Conservation (phyloP, 2,797 vertebrate genomes). For the Phrynocephalus guinanensis region DNA sequence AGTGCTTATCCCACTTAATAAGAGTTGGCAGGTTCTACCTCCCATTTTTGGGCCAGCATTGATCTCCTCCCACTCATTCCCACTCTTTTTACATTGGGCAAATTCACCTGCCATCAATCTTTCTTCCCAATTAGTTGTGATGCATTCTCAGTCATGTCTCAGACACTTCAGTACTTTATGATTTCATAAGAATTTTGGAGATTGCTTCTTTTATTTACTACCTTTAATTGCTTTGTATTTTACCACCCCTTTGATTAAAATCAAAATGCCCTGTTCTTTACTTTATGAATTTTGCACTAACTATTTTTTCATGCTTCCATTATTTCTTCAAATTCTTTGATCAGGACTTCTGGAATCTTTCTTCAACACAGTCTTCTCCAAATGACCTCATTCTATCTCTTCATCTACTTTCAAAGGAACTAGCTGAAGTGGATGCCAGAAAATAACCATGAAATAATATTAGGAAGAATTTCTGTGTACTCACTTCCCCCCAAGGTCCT, state of each 20-base stretch:
- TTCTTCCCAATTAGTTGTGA: neutral
- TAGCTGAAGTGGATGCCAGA: neutral
- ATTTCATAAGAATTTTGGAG: neutral
- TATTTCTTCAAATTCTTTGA: neutral
- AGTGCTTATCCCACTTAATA: neutral
- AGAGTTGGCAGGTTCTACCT: neutral
- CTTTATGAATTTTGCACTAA: neutral
- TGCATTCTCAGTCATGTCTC: neutral
- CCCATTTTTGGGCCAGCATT: neutral
- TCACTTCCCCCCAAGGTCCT: slow-evolving; percentile 92
- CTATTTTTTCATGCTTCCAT: neutral
- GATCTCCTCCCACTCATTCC: neutral
- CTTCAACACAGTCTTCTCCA: neutral
- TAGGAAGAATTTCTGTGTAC: slow-evolving; percentile 69
- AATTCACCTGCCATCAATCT: neutral
- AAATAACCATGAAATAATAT: slow-evolving; percentile 13
- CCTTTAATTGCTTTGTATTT: neutral
- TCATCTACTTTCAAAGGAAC: neutral
- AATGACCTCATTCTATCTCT: neutral
- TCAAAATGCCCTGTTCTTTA: neutral
- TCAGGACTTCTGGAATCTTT: neutral
- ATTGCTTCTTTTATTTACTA: neutral
- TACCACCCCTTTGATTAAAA: neutral
- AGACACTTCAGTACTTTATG: neutral
- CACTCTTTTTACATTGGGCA: neutral